A percentile compares a stretch with the other conserved stretches of the same genome.
These are phyloP conservation scores for Lobophora halterata DNA, from an alignment of 2,888 invertebrate species.

Conservation along the genomic window DNA sequence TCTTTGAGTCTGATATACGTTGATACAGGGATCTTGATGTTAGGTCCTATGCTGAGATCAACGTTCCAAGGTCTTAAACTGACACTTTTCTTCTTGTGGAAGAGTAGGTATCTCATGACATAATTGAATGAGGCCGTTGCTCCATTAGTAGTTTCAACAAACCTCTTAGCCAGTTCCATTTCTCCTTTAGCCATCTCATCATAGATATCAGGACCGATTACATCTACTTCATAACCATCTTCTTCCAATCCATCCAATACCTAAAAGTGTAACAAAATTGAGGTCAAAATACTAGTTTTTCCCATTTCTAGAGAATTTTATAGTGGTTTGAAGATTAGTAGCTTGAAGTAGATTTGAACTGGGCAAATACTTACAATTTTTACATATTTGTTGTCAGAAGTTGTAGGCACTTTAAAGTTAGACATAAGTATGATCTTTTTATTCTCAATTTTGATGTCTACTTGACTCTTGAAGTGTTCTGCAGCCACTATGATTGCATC, in stretches of 20 bases:
- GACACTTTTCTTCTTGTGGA: constrained; percentile 73
- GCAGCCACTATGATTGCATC: constrained; percentile 82
- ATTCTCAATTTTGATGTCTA: constrained; percentile 45
- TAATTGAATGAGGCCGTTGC: constrained; percentile 79
- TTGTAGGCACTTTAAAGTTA: constrained; percentile 75
- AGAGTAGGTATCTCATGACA: constrained; percentile 80
- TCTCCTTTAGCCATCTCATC: constrained; percentile 57
- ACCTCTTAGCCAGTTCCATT: constrained; percentile 49
- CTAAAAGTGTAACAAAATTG: constrained; percentile 42
- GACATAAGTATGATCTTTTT: constrained; percentile 84
- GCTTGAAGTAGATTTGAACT: too few species aligned
- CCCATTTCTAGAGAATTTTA: too few species aligned
- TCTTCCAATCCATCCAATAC: constrained; percentile 79
- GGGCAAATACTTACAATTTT: constrained; percentile 54
- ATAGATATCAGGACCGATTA: constrained; percentile 79
- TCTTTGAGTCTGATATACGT: constrained; percentile 77
- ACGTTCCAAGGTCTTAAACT: constrained; percentile 84
- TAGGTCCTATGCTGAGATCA: constrained; percentile 80
- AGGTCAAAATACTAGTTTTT: neutral
- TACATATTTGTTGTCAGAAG: constrained; percentile 65
- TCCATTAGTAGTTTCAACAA: constrained; percentile 67
- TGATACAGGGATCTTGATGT: constrained; percentile 82
- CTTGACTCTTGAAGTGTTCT: constrained; percentile 65
- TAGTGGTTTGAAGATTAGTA: too few species aligned
- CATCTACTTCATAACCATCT: constrained; percentile 80